Evolutionary conservation across 2,888 invertebrate species (phyloP).

Genomic region (Neoascia interrupta): DNA sequence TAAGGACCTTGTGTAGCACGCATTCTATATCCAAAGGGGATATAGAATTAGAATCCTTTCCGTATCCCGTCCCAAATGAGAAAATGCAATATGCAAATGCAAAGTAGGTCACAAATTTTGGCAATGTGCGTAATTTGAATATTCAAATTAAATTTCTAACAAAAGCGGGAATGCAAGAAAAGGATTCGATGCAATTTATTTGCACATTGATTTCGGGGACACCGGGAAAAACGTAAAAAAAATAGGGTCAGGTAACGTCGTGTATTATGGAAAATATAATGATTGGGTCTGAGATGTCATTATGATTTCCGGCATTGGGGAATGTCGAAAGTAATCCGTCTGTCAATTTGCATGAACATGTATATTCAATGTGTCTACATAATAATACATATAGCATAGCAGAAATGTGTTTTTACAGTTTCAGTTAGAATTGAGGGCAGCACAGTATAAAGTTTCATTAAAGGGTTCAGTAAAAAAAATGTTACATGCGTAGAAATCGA

Average conservation of each 20-base stretch:
- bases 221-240: neutral
- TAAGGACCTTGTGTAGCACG: conserved; percentile 40
- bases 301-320: conserved; percentile 52
- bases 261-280: conserved; percentile 19
- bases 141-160: conserved; percentile 59
- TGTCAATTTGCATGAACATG: conserved; percentile 32
- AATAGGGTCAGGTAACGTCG: conserved; percentile 37
- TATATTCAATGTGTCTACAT: too few relatives aligned
- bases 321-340: conserved; percentile 27
- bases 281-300: conserved; percentile 46
- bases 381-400: too few relatives aligned
- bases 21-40: conserved; percentile 9
- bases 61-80: conserved; percentile 13
- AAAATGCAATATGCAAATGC: conserved; percentile 66
- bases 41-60: neutral
- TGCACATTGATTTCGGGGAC: conserved; percentile 47
- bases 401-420: too few relatives aligned
- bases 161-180: conserved; percentile 31
- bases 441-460: too few relatives aligned
- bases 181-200: conserved; percentile 62
- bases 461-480: too few relatives aligned
- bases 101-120: conserved; percentile 66
- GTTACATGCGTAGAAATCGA: too few relatives aligned
- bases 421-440: too few relatives aligned
- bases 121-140: conserved; percentile 68